Conservation (phyloP, 2,888 invertebrate genomes). For the Acanthosoma haemorrhoidale region DNA sequence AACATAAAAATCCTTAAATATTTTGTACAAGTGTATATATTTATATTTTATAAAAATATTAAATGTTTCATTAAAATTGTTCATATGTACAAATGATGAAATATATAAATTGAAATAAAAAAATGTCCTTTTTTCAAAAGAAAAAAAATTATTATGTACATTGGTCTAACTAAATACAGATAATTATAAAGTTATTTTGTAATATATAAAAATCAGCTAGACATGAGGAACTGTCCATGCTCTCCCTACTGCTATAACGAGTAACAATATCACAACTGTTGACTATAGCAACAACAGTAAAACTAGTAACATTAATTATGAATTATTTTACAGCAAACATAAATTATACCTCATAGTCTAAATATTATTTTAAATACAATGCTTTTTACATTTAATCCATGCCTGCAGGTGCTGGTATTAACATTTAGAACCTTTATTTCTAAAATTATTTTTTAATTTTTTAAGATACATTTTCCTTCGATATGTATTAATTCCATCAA, state of each 20-base stretch:
- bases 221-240: conserved; percentile 11
- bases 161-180: neutral
- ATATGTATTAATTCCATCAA: too few species aligned
- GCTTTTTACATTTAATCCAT: neutral
- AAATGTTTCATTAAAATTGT: too few species aligned
- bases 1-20: too few species aligned
- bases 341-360: too few species aligned
- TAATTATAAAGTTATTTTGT: neutral
- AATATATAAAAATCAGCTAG: conserved; percentile 6
- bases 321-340: too few species aligned
- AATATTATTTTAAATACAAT: too few species aligned
- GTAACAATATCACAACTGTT: neutral
- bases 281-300: neutral
- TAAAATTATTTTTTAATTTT: too few species aligned
- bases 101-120: neutral
- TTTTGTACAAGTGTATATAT: too few species aligned
- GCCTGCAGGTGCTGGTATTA: neutral
- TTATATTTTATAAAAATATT: too few species aligned
- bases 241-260: neutral
- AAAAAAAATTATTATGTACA: neutral
- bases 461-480: too few species aligned
- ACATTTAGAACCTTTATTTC: neutral
- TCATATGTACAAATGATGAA: too few species aligned
- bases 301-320: too few species aligned
- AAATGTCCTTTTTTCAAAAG: neutral